Percentiles rank a stretch among this genome's conserved stretches.
These are phyloP conservation scores for Mystacornis crossleyi DNA, from an alignment of 2,113 vertebrate species.

Conservation along the genomic window DNA sequence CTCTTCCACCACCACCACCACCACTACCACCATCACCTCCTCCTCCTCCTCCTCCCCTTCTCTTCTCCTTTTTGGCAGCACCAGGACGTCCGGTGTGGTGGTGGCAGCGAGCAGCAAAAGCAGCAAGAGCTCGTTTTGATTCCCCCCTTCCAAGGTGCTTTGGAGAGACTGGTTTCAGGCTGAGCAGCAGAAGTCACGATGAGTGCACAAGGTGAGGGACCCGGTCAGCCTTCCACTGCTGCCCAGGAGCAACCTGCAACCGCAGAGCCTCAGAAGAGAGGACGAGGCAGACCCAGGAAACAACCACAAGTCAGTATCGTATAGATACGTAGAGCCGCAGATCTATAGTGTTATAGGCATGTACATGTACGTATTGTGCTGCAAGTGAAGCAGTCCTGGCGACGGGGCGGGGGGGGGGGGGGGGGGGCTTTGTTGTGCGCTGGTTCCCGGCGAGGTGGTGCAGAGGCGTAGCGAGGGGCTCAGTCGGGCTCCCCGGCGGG, in stretches of 20 bases:
- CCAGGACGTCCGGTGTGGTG: slow-evolving; percentile 87
- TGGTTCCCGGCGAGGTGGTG: neutral
- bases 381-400: neutral
- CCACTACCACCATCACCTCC: slow-evolving; percentile 60
- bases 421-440: slow-evolving; percentile 8
- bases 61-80: slow-evolving; percentile 77
- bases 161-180: slow-evolving; percentile 46
- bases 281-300: slow-evolving; percentile 94
- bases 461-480: neutral
- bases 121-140: slow-evolving; percentile 61
- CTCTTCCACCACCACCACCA: slow-evolving; percentile 56
- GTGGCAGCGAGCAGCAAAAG: slow-evolving; percentile 76
- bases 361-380: slow-evolving; percentile 14
- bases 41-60: slow-evolving; percentile 69
- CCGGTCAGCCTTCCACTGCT: slow-evolving; percentile 85
- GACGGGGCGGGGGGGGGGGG: neutral
- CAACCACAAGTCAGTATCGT: slow-evolving; percentile 89
- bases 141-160: slow-evolving; percentile 57
- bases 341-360: slow-evolving; percentile 36
- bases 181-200: slow-evolving; percentile 74
- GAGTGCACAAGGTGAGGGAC: slow-evolving; percentile 90
- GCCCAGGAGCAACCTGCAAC: slow-evolving; percentile 87
- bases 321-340: slow-evolving; percentile 47
- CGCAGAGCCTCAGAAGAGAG: slow-evolving; percentile 88
- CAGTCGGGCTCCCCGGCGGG: neutral